A percentile compares a stretch with the other conserved stretches of the same genome.
Evolutionary conservation across 2,888 invertebrate genomes (phyloP).

Genomic region (Cryptus viduatorius): DNA sequence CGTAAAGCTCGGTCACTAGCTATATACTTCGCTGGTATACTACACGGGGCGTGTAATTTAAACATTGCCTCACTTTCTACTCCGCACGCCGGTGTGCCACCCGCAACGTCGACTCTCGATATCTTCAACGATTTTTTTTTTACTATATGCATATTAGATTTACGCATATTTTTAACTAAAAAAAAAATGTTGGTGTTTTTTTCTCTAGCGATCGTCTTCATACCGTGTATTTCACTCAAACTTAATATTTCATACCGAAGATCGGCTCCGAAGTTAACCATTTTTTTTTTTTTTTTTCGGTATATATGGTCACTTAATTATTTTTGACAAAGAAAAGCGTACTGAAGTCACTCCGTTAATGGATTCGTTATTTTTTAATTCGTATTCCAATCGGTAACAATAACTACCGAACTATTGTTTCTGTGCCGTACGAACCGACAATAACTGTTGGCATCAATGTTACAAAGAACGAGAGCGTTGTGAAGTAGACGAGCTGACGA

Average conservation of each 20-base stretch:
- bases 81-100: constrained; percentile 68
- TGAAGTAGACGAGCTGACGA: constrained; percentile 68
- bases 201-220: too few species aligned
- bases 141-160: constrained; percentile 19
- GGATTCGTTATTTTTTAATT: too few species aligned
- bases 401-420: not conserved
- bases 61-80: constrained; percentile 80
- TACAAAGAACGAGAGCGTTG: constrained; percentile 21
- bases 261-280: too few species aligned
- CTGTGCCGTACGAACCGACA: not conserved
- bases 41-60: constrained; percentile 79
- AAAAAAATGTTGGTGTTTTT: too few species aligned
- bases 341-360: too few species aligned
- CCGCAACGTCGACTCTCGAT: constrained; percentile 67
- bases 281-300: too few species aligned
- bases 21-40: constrained; percentile 44
- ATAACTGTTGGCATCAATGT: constrained; percentile 64
- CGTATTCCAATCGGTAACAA: not conserved
- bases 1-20: constrained; percentile 77
- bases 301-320: too few species aligned
- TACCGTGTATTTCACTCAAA: too few species aligned
- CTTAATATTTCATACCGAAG: too few species aligned
- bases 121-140: constrained; percentile 43
- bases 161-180: not conserved
- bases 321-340: too few species aligned